These are phyloP conservation scores for Leptodirus hochenwartii DNA, from an alignment of 2,888 invertebrate species.

Conservation along the genomic window DNA sequence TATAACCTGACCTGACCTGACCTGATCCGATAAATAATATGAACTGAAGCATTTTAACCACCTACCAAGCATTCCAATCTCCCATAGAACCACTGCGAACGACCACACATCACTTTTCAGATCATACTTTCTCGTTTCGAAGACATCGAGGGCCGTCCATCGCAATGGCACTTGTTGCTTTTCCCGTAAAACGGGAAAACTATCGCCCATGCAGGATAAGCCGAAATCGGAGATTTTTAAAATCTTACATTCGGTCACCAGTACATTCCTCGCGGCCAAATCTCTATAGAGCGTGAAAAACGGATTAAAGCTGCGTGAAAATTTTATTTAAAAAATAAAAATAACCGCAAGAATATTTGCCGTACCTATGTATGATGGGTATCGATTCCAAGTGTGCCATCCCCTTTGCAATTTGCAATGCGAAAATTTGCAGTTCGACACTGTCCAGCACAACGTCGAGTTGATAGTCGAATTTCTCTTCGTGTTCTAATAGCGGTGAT, in stretches of 20 bases:
- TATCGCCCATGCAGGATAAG: slow-evolving; percentile 53
- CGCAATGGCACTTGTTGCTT: slow-evolving; percentile 45
- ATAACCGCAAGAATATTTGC: too few relatives aligned
- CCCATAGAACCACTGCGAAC: slow-evolving; percentile 65
- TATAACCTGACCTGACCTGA: too few relatives aligned
- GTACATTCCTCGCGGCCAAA: slow-evolving; percentile 62
- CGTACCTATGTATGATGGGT: slow-evolving; percentile 50
- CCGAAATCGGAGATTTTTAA: slow-evolving; percentile 75
- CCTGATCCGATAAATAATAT: too few relatives aligned
- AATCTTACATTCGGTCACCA: slow-evolving; percentile 47
- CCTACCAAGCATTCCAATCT: slow-evolving; percentile 60
- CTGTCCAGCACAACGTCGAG: slow-evolving; percentile 20
- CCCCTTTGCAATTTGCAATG: slow-evolving; percentile 61
- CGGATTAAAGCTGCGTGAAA: too few relatives aligned
- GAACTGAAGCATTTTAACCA: too few relatives aligned
- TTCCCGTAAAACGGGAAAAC: slow-evolving; percentile 43
- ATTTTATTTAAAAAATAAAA: too few relatives aligned
- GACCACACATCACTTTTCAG: slow-evolving; percentile 74
- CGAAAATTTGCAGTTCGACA: slow-evolving; percentile 47
- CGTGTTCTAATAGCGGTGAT: too few relatives aligned
- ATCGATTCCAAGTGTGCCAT: slow-evolving; percentile 59
- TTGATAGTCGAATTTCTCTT: too few relatives aligned
- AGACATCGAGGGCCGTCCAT: slow-evolving; percentile 68
- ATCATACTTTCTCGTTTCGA: slow-evolving; percentile 50
- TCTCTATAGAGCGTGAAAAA: too few relatives aligned